Conservation (phyloP, 2,797 vertebrate genomes). For the Sitta carolinensis region DNA sequence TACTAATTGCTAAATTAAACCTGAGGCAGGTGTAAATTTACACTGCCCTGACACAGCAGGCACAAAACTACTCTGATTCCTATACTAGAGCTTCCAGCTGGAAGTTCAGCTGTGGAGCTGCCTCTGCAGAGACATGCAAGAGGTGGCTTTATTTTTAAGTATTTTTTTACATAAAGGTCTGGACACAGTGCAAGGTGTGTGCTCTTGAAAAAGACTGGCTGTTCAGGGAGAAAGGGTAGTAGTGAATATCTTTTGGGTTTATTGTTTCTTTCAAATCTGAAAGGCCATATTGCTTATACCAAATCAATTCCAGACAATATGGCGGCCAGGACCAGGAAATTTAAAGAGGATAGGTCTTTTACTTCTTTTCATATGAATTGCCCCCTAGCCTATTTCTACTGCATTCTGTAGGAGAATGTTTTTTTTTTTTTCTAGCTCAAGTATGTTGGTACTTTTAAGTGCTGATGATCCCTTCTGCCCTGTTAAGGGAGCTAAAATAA, state of each 20-base stretch:
- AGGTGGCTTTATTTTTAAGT: background rate
- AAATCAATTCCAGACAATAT: background rate
- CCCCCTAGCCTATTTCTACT: background rate
- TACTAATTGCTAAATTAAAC: background rate
- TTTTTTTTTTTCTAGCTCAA: background rate
- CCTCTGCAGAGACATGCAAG: background rate
- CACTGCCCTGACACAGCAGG: background rate
- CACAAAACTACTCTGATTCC: background rate
- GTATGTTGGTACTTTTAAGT: background rate
- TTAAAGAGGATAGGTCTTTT: background rate
- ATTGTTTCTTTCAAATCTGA: background rate
- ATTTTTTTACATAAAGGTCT: background rate
- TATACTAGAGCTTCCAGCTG: rapidly evolving
- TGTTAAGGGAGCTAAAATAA: background rate
- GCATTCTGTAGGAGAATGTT: background rate
- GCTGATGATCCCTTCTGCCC: background rate
- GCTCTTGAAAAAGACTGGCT: background rate
- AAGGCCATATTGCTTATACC: background rate
- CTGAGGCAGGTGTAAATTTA: background rate
- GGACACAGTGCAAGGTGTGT: background rate
- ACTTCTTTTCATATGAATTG: background rate
- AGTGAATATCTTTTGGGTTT: background rate
- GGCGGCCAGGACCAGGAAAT: background rate
- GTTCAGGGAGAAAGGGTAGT: rapidly evolving
- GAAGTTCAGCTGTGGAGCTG: background rate